phyloP scores from a whole-genome alignment of 1,140 invertebrate species.

The Heliconius eleuchia region DNA sequence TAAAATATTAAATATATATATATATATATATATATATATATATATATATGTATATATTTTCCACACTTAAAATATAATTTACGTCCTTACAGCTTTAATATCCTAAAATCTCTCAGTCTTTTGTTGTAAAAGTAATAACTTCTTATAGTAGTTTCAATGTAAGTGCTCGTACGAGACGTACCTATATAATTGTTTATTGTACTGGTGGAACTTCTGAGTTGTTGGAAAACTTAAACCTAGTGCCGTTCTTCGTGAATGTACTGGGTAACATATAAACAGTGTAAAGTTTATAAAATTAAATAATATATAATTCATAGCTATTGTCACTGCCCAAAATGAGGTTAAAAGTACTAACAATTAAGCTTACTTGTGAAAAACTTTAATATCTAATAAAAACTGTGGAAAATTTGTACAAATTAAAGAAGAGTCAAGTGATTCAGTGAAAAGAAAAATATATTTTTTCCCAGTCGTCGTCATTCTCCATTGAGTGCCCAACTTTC shows the following conservation, averaged over 20 bases:
- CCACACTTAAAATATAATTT: not conserved
- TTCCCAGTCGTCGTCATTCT: no score
- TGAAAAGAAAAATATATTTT: no score
- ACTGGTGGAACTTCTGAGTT: not conserved
- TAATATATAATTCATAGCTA: not conserved
- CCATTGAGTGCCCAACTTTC: no score
- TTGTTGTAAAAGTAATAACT: slow-evolving; percentile 4
- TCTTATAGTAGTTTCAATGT: not conserved
- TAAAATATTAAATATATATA: no score
- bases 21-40: no score
- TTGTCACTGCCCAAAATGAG: no score
- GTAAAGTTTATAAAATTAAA: not conserved
- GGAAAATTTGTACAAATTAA: no score
- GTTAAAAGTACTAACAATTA: no score
- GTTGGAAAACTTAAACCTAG: not conserved
- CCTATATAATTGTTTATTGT: slow-evolving; percentile 6
- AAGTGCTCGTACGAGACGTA: not conserved
- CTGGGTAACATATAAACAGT: not conserved
- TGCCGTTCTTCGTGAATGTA: not conserved
- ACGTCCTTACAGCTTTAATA: not conserved
- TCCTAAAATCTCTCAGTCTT: slow-evolving; percentile 5
- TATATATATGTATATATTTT: no score
- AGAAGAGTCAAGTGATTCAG: no score
- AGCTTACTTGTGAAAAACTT: no score
- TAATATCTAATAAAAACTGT: no score